Percentiles rank a stretch among this genome's conserved stretches.
phyloP scores from a whole-genome alignment of 1,140 invertebrate species.

The Lordiphosa collinella region DNA sequence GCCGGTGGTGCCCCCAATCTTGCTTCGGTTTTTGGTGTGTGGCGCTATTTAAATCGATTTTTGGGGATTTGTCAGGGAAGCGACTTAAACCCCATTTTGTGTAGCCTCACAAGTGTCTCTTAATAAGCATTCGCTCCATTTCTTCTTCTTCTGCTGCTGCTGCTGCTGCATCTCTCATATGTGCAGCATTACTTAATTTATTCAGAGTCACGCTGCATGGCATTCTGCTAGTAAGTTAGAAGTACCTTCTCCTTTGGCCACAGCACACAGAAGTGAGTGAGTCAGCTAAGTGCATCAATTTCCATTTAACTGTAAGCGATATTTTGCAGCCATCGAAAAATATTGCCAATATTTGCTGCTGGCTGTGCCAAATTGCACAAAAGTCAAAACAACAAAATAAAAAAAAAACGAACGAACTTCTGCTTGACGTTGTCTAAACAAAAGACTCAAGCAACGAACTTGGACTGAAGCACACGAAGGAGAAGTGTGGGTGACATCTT shows the following conservation, averaged over 20 bases:
- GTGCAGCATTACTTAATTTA: conserved; percentile 5
- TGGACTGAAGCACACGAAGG: conserved; percentile 18
- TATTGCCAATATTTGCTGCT: conserved; percentile 54
- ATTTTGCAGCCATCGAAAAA: conserved; percentile 63
- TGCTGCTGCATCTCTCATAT: conserved; percentile 5
- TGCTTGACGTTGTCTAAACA: conserved; percentile 71
- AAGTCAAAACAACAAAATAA: conserved; percentile 10
- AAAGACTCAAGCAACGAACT: conserved; percentile 74
- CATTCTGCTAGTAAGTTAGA: conserved; percentile 10
- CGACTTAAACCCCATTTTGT: not conserved
- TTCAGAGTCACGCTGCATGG: conserved; percentile 15
- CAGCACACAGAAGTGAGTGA: conserved; percentile 71
- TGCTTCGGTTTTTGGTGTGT: conserved; percentile 22
- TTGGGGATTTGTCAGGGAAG: conserved; percentile 4
- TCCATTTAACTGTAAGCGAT: conserved; percentile 78
- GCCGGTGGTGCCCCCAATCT: conserved; percentile 28
- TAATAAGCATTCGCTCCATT: conserved; percentile 13
- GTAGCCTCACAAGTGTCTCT: conserved; percentile 7
- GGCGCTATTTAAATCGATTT: conserved; percentile 46
- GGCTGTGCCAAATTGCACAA: conserved; percentile 69
- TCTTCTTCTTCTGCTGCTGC: conserved; percentile 1
- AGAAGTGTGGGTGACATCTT: conserved; percentile 76
- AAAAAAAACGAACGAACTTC: conserved; percentile 29
- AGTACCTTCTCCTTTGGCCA: conserved; percentile 28
- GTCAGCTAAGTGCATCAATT: conserved; percentile 78